Base-by-base conservation (phyloP, 92 coral and sea anemone genomes). In the Porites evermanni region DNA sequence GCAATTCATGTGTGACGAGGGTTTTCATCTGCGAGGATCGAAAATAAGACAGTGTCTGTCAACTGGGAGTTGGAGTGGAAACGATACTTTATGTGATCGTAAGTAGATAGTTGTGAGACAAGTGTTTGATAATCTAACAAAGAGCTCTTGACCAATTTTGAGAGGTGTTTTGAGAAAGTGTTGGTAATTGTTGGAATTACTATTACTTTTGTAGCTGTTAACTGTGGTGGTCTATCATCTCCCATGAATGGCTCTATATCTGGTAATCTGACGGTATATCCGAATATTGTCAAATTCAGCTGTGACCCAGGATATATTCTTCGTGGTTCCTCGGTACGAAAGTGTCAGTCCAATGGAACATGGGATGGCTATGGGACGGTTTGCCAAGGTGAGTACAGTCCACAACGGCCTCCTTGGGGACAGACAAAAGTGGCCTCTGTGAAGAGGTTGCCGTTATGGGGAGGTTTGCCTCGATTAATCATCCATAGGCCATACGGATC, bases 251-350 rank as follows among this genome's bases (percentile, higher is more conserved):
- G 93, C 8, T 77, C 88, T 2, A 26, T 71, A 63, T 24, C 53
- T 50, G 93, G 93, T 38, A n/a, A 64, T 52, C 38, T 6, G n/a
- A 82, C 93, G 11, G 84, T 81, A 18, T 90, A 75, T 80, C 93
- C 93, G 1, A 87, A 86, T 51, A 60, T 2, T 4, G 73, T 90
- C 3, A 77, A 17, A 23, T 91, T 93, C 32, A 68, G 14, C 54
- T 92, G 88, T 52, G 86, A 87, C 12, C 79, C 77, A 32, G 91
- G 98, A 38, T 94, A 88, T 66, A 84, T 87, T 53, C 53, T 88
- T 38, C 60, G 60, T 29, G 98, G 98, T 23, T 88, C 95, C 14
- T 63, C 82, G 2, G 2, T 51, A n/a, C 44, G 95, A 20, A 77
- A 74, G 6, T 92, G 95, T 79, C 81, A 53, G 44, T 72, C 93